Percentiles rank a stretch among this genome's conserved stretches.
These are phyloP conservation scores for Premnoplex brunnescens DNA, from an alignment of 2,797 vertebrate genomes.

Conservation along the genomic window DNA sequence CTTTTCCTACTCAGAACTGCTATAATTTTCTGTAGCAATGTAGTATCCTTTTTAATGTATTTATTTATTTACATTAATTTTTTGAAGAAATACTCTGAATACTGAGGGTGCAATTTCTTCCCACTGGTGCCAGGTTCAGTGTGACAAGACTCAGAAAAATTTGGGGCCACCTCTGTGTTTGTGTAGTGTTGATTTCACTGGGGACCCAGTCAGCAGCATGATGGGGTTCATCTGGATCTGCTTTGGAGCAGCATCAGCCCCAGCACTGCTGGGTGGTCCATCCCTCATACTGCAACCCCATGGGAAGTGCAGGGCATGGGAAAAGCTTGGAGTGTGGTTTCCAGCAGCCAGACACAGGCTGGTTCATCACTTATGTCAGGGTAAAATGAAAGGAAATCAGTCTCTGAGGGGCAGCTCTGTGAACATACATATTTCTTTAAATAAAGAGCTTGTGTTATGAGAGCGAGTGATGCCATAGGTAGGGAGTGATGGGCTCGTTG, in stretches of 20 bases:
- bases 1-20: background rate
- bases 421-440: background rate
- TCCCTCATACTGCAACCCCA: fast-evolving
- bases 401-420: background rate
- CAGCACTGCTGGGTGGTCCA: fast-evolving
- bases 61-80: background rate
- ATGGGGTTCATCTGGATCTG: fast-evolving
- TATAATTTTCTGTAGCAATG: background rate
- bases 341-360: background rate
- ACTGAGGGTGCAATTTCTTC: background rate
- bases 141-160: background rate
- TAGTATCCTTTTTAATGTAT: background rate
- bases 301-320: fast-evolving
- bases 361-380: fast-evolving
- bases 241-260: background rate
- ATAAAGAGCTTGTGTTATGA: background rate
- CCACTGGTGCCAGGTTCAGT: background rate
- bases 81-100: background rate
- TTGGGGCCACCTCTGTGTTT: fast-evolving
- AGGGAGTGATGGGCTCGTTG: constrained; percentile 42
- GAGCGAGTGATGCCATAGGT: constrained; percentile 22
- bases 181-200: background rate
- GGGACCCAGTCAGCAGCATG: background rate
- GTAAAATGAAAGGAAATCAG: background rate
- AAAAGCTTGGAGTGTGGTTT: background rate